Evolutionary conservation across 2,888 invertebrate species (phyloP).

Genomic region (Dendrolimus pini): DNA sequence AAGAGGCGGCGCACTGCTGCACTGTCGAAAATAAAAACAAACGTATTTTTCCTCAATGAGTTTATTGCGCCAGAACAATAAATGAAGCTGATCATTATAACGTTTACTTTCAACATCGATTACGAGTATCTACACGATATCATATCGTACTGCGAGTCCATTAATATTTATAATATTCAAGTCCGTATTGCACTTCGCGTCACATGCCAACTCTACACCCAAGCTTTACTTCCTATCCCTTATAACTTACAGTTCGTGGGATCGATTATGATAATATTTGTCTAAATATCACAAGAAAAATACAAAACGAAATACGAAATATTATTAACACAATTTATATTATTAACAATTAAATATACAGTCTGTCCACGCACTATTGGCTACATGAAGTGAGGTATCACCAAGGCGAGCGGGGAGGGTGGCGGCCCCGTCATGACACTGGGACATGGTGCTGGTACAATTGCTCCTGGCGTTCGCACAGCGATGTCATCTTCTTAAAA

Average conservation of each 20-base stretch:
- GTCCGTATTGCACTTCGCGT: constrained; percentile 70
- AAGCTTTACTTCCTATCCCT: constrained; percentile 57
- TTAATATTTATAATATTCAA: constrained; percentile 66
- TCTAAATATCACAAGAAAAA: constrained; percentile 76
- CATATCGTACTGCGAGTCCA: constrained; percentile 57
- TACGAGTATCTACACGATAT: constrained; percentile 71
- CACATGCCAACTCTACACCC: constrained; percentile 54
- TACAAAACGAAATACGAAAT: constrained; percentile 75
- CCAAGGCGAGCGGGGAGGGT: constrained; percentile 54
- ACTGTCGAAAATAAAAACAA: constrained; percentile 58
- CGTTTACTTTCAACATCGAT: constrained; percentile 77
- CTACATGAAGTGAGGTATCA: constrained; percentile 50
- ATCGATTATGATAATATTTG: constrained; percentile 68
- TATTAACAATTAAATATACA: constrained; percentile 74
- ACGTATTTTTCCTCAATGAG: constrained; percentile 63
- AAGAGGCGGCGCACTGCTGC: constrained; percentile 23
- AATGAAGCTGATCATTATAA: constrained; percentile 75
- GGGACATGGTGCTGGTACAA: constrained; percentile 74
- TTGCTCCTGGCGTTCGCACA: constrained; percentile 72
- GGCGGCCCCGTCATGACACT: constrained; percentile 69
- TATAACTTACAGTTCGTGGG: constrained; percentile 74
- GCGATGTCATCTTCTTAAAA: constrained; percentile 71
- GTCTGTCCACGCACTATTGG: constrained; percentile 43
- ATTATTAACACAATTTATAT: constrained; percentile 73
- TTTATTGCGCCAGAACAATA: constrained; percentile 76